phyloP scores from a whole-genome alignment of 2,888 invertebrate species.

The Heteromurus nitidus region DNA sequence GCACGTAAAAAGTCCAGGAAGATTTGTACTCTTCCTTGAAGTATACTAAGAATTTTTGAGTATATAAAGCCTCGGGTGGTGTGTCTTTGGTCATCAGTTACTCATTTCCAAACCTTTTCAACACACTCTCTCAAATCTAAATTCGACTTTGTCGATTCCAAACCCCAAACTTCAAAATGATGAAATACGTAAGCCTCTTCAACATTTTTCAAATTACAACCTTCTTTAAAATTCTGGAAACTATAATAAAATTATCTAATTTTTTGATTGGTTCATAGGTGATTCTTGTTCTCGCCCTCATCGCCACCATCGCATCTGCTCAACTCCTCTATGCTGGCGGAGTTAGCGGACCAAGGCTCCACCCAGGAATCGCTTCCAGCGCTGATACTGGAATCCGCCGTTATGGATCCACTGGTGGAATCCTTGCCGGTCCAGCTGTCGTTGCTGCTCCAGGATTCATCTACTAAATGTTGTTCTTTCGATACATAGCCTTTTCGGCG shows the following conservation, averaged over 20 bases:
- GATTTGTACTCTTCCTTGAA: conserved; percentile 17
- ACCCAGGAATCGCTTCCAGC: conserved; percentile 65
- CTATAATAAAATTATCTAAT: background rate
- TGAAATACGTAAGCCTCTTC: conserved; percentile 68
- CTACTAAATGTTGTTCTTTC: too few species aligned
- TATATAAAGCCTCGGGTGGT: background rate
- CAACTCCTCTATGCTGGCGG: conserved; percentile 63
- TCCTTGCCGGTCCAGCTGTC: conserved; percentile 39
- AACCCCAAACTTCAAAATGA: conserved; percentile 55
- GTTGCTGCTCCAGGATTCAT: conserved; percentile 39
- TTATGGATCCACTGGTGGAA: conserved; percentile 67
- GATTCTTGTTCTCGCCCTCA: conserved; percentile 66
- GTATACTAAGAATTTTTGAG: background rate
- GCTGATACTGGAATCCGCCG: conserved; percentile 68
- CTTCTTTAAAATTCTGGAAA: conserved; percentile 2
- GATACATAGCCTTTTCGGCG: too few species aligned
- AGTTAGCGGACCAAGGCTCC: conserved; percentile 64
- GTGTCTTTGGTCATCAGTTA: background rate
- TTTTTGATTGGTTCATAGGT: conserved; percentile 42
- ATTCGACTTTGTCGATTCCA: background rate
- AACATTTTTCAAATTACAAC: background rate
- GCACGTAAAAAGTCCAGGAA: conserved; percentile 42
- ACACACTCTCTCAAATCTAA: background rate
- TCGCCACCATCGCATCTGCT: conserved; percentile 68
- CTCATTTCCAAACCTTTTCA: background rate